phyloP scores from a whole-genome alignment of 2,797 vertebrate genomes.

The Siniperca scherzeri region DNA sequence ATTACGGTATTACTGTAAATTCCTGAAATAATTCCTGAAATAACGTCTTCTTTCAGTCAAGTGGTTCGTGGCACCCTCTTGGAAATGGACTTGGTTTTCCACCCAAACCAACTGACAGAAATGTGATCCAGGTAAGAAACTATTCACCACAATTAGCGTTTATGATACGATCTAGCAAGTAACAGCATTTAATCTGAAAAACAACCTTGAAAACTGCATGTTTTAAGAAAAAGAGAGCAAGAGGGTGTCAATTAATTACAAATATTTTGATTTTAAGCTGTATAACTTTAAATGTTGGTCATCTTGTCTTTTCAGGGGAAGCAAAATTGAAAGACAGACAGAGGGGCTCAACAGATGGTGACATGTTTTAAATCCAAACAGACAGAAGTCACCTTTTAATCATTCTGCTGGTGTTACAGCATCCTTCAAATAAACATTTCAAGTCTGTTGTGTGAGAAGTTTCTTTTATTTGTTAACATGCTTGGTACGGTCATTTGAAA shows the following conservation, averaged over 20 bases:
- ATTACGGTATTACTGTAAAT: neutral
- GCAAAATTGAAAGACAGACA: neutral
- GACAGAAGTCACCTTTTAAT: neutral
- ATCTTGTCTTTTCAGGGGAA: neutral
- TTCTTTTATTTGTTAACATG: conserved; percentile 54
- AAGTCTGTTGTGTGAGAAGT: conserved; percentile 18
- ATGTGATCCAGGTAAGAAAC: neutral
- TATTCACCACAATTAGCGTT: neutral
- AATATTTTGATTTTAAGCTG: neutral
- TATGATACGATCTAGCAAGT: neutral
- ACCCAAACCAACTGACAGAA: fast-evolving
- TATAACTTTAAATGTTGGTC: neutral
- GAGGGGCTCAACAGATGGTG: neutral
- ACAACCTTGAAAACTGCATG: neutral
- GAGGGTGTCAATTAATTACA: neutral
- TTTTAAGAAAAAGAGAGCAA: neutral
- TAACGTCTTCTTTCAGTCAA: too few species aligned
- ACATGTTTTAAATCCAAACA: neutral
- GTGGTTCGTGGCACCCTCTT: neutral
- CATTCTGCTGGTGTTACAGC: neutral
- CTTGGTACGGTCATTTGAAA: conserved; percentile 32
- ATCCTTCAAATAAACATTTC: conserved; percentile 47
- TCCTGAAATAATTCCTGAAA: neutral
- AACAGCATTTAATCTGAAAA: neutral
- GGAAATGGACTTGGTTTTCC: fast-evolving